A percentile compares a stretch with the other conserved stretches of the same genome.
These are phyloP conservation scores for Margaritifera margaritifera DNA, from an alignment of 2,888 invertebrate genomes.

Conservation along the genomic window DNA sequence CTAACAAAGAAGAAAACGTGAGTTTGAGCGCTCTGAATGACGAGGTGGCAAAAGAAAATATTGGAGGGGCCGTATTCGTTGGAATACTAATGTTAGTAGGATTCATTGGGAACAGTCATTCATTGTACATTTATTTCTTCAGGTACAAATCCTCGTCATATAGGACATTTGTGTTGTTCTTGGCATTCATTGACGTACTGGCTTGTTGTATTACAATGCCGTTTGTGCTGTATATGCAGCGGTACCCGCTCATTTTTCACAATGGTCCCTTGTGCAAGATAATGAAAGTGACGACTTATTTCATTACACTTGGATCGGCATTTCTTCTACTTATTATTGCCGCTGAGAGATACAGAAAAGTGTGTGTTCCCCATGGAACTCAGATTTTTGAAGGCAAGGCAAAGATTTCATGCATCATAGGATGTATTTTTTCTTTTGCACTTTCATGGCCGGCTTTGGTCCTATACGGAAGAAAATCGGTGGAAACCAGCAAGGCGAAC, in stretches of 20 bases:
- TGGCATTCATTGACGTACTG: slow-evolving; percentile 9
- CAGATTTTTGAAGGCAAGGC: slow-evolving; percentile 3
- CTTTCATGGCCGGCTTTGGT: no score
- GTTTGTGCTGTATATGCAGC: not conserved
- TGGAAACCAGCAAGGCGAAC: no score
- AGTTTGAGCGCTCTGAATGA: no score
- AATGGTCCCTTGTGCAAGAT: slow-evolving; percentile 1
- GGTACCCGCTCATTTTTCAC: not conserved
- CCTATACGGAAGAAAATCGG: no score
- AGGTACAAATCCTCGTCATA: slow-evolving; percentile 4
- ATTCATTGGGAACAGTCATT: slow-evolving; percentile 7
- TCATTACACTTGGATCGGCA: slow-evolving; percentile 2
- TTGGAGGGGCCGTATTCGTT: slow-evolving; percentile 1
- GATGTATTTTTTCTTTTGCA: no score
- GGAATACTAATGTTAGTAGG: slow-evolving; percentile 6
- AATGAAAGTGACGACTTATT: slow-evolving; percentile 1
- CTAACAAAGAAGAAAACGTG: no score
- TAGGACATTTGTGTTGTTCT: slow-evolving; percentile 4
- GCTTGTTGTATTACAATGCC: slow-evolving; percentile 4
- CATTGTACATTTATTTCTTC: slow-evolving; percentile 1
- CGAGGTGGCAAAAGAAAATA: no score
- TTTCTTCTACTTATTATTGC: not conserved
- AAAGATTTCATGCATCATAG: no score
- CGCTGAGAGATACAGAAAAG: no score
- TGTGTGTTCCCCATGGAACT: not conserved